Evolutionary conservation across 1,140 invertebrate species (phyloP), one percentile per base, ranked within the genome.

Genomic region (Capitella teleta): DNA sequence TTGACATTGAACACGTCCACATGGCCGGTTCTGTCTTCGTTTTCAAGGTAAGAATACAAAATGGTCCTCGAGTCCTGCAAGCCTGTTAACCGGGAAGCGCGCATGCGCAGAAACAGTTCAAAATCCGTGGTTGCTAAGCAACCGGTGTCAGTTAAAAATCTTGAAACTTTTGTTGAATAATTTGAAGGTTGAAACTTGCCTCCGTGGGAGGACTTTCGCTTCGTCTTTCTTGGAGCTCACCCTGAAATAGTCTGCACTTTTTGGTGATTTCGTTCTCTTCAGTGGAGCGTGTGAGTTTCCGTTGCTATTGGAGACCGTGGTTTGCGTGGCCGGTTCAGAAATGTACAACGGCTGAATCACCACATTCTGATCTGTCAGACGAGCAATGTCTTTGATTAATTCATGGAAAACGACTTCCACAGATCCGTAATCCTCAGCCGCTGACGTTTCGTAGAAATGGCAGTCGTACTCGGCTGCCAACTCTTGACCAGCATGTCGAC

Each of bases 371-470:
- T 69, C 66, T 41, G 59, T 60, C 45, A 68, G 59, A 23, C 58
- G 52, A 16, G 66, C 58, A 47, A 70, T 62, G 28, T 67, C 62
- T 32, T 64, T 57, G 1, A 70, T 54, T 8, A 67, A 44, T 25
- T 64, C 62, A 34, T 66, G 64, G 49, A 73, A 73, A 5, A 71
- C 62, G 21, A 57, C 55, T 37, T 65, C 66, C 10, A 73, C 68
- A 16, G 57, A 58, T 40, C 64, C 61, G 52, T 61, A 72, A 23
- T 72, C 71, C 45, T 73, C 71, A 2, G 70, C 69, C 14, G 70
- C 70, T 16, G 67, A 63, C 14, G 63, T 66, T 49, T 73, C 71
- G 52, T 62, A 68, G 53, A 70, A 72, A 3, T 63, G 37, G 38
- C 66, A 63, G 23, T 68, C 66, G 50, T 61, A 63, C 34, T 67